These are phyloP conservation scores for Spermophilus dauricus DNA, from an alignment of 2,113 vertebrate species.

Conservation along the genomic window DNA sequence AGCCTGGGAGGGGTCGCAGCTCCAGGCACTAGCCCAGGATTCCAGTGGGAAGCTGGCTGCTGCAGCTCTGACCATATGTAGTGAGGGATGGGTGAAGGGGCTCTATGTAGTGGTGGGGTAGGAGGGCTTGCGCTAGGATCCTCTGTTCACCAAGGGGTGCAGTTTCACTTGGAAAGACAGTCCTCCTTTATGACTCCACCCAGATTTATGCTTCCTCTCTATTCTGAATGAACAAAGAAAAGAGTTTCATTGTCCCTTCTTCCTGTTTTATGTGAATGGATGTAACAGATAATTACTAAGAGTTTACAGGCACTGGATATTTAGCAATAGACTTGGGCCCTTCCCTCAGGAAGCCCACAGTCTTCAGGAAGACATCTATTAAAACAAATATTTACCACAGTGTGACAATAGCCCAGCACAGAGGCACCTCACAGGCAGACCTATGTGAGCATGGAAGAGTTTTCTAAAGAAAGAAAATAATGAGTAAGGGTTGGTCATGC, in stretches of 20 bases:
- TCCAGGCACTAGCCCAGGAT: background rate
- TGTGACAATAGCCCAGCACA: background rate
- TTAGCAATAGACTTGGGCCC: background rate
- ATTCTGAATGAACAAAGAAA: background rate
- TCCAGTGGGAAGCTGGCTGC: background rate
- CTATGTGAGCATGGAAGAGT: background rate
- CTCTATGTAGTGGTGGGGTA: background rate
- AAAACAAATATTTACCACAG: background rate
- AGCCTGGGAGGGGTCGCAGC: constrained; percentile 6
- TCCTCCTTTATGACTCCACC: background rate
- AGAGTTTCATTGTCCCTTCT: background rate
- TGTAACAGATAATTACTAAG: background rate
- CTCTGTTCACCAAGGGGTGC: background rate
- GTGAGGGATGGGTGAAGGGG: background rate
- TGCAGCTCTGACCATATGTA: background rate
- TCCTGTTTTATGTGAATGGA: constrained; percentile 35
- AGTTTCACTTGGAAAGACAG: background rate
- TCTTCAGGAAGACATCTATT: background rate
- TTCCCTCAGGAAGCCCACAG: constrained; percentile 34
- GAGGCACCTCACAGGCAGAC: background rate
- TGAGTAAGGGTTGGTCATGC: background rate
- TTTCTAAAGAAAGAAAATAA: background rate
- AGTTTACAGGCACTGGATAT: background rate
- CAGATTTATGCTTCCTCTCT: background rate
- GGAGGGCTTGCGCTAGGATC: background rate